Base-by-base conservation (phyloP, 1,140 invertebrate species). In the Homalodisca vitripennis region DNA sequence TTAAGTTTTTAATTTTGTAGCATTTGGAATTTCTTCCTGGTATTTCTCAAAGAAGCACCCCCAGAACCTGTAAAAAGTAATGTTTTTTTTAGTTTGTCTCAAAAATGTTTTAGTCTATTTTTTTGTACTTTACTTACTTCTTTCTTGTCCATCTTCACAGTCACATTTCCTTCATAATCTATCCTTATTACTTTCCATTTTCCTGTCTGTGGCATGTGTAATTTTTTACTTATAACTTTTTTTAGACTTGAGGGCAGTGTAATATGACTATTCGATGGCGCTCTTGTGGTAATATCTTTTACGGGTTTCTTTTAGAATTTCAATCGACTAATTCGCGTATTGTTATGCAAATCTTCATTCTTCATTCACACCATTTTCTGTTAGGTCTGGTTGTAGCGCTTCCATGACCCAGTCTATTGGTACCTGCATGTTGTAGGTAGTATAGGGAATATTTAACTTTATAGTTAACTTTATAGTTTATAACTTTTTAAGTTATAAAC, bases 71-170 rank as follows among this genome's bases (percentile, higher is more conserved):
- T 2, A 60, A 60, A 1, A 27, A 41, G 29, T n/a, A 12, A n/a
- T 27, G 22, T 27, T 13, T 6, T 3, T 22, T 29, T 30, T 60
- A 27, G 26, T 64, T 31, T 32, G 10, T 34, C 34, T 41, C 62
- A 34, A 64, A 64, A 64, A 10, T 3, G 62, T 64, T 64, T 64
- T n/a, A 64, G 20, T 22, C 29, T 64, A 34, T 64, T 34, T 2
- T 3, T 26, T 6, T 64, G 62, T 60, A 27, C 55, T 27, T 22
- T 24, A 26, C 29, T 10, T 10, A 26, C 6, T 10, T 26, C 20
- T 2, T 6, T 10, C 29, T 20, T 62, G 3, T 27, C 57, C 10
- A 10, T 27, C 27, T 62, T 62, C 6, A 62, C 29, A 6, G 24
- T 31, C 14, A 29, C 24, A 62, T 62, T 62, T 26, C 14, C 57